Evolutionary conservation across 2,113 vertebrate species (phyloP).

Genomic region (Stegostoma tigrinum): DNA sequence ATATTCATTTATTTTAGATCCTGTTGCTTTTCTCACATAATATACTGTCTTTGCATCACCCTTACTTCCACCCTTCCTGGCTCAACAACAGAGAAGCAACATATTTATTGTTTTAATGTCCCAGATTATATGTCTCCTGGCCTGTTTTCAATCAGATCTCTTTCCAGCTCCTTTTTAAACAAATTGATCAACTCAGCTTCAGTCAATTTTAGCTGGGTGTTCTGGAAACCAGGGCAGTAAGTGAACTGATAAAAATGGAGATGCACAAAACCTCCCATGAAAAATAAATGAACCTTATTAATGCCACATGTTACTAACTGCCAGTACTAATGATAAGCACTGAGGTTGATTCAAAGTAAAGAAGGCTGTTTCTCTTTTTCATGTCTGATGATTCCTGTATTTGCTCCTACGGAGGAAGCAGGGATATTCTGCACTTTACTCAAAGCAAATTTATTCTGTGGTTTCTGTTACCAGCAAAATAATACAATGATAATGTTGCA

Average conservation of each 20-base stretch:
- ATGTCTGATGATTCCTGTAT: neutral
- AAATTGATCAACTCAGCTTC: neutral
- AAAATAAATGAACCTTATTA: constrained; percentile 22
- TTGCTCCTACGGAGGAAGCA: neutral
- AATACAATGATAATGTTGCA: neutral
- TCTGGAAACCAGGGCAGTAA: neutral
- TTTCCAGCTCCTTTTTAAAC: constrained; percentile 16
- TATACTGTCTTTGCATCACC: neutral
- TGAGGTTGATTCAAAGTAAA: neutral
- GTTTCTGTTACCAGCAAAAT: neutral
- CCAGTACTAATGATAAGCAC: neutral
- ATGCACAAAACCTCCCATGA: neutral
- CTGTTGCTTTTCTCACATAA: neutral
- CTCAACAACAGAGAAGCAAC: neutral
- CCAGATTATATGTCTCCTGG: neutral
- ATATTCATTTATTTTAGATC: neutral
- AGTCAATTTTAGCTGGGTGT: neutral
- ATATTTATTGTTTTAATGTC: neutral
- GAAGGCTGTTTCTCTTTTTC: neutral
- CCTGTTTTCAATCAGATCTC: neutral
- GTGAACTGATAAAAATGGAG: neutral
- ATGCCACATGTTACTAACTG: neutral
- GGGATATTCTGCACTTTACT: neutral
- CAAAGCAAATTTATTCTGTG: neutral
- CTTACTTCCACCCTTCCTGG: neutral